A percentile compares a stretch with the other conserved stretches of the same genome.
Conservation (phyloP, 2,113 vertebrate genomes). For the Saccopteryx leptura region DNA sequence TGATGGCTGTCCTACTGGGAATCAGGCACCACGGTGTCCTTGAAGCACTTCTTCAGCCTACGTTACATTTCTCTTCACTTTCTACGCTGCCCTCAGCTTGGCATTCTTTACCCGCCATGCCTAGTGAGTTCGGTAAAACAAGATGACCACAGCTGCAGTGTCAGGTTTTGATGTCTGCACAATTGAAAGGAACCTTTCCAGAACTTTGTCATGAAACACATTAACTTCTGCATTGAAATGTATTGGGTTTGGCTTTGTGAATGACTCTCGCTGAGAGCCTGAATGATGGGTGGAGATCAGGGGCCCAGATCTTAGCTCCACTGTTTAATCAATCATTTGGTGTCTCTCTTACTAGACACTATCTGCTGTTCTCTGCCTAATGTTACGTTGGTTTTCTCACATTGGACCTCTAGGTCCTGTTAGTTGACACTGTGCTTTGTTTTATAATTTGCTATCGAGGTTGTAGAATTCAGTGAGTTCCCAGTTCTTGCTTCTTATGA, state of each 20-base stretch:
- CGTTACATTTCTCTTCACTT: not conserved
- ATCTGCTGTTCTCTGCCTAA: not conserved
- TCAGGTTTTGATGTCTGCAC: not conserved
- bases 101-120: not conserved
- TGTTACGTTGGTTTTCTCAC: conserved; percentile 31
- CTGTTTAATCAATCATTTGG: not conserved
- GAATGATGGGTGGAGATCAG: not conserved
- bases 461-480: conserved; percentile 26
- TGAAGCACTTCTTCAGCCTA: not conserved
- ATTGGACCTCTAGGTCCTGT: conserved; percentile 11
- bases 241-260: conserved; percentile 38
- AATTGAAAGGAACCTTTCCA: not conserved
- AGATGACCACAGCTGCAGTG: not conserved
- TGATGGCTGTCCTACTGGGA: not conserved
- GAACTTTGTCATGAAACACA: conserved; percentile 32
- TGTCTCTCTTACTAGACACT: conserved; percentile 19
- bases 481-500: not conserved
- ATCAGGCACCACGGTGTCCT: not conserved
- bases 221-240: conserved; percentile 53
- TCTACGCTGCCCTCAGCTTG: not conserved
- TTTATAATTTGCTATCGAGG: conserved; percentile 60
- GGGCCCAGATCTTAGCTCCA: not conserved
- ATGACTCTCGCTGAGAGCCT: not conserved
- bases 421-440: not conserved
- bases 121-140: not conserved